Evolutionary conservation across 2,888 invertebrate species (phyloP), one percentile per base, ranked within the genome.

Genomic region (Plebejus argus): DNA sequence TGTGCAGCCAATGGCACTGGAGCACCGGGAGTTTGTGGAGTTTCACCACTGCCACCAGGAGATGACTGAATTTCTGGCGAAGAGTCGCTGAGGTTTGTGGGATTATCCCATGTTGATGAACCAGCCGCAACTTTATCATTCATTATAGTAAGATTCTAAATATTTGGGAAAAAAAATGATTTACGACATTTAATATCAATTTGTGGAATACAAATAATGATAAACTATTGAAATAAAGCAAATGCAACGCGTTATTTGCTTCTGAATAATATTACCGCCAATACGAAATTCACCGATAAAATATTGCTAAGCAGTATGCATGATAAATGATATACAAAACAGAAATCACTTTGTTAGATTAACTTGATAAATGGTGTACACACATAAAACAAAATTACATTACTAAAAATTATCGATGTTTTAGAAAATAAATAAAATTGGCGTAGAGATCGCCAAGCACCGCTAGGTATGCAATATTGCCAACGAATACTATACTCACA

Each of bases 21-120:
- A 70, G 94, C 92, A 77, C 95, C 95, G 12, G 95, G 95, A 10
- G 95, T 95, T 81, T 95, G 95, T 2, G 95, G 95, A 0, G 91
- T 90, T 77, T 93, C 93, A 4, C 90, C 91, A 77, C 93, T 90
- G 18, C 89, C 88, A 80, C 91, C 88, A 0, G 93, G 93, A 18
- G 94, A 93, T 1, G 92, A 91, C 80, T 93, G 92, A 28, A 88
- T 87, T 80, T 94, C 94, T 12, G 93, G 92, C 53, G 93, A 92
- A 18, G 91, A 91, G 81, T 94, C 94, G 83, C 89, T 92, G 78
- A 89, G 90, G 35, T 87, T 84, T 71, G 88, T 85, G 61, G 88
- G 86, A 84, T 83, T 90, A 84, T 94, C 94, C 94, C 94, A 94
- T 82, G 90, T 88, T 78, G 94, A 94, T 79, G 91, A 88, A 78